Evolutionary conservation across 2,113 vertebrate genomes (phyloP).

Genomic region (Clarias gariepinus): DNA sequence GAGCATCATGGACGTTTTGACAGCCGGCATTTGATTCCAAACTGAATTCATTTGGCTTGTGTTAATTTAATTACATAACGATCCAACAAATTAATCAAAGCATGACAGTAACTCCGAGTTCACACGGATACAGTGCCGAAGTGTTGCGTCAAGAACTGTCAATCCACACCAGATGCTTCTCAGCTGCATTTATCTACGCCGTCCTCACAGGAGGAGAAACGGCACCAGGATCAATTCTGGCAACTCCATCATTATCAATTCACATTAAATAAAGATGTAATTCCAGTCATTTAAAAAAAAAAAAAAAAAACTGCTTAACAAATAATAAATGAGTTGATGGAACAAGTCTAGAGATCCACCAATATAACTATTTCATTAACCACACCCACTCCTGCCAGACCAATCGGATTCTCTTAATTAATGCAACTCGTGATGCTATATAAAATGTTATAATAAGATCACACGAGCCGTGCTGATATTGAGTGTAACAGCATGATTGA

Average conservation of each 20-base stretch:
- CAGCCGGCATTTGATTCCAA: neutral
- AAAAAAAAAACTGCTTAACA: neutral
- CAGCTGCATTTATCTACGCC: neutral
- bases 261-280: neutral
- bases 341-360: neutral
- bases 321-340: neutral
- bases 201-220: neutral
- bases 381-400: neutral
- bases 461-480: neutral
- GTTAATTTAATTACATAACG: neutral
- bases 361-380: neutral
- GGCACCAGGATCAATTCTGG: neutral
- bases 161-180: neutral
- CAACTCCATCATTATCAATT: neutral
- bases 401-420: neutral
- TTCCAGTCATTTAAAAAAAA: neutral
- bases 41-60: neutral
- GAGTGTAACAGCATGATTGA: neutral
- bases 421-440: neutral
- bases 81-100: neutral
- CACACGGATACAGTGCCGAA: neutral
- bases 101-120: neutral
- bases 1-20: too few species aligned
- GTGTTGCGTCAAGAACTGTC: neutral
- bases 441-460: neutral